These are phyloP conservation scores for Botia kubotai DNA, from an alignment of 2,797 vertebrate genomes.

Conservation along the genomic window DNA sequence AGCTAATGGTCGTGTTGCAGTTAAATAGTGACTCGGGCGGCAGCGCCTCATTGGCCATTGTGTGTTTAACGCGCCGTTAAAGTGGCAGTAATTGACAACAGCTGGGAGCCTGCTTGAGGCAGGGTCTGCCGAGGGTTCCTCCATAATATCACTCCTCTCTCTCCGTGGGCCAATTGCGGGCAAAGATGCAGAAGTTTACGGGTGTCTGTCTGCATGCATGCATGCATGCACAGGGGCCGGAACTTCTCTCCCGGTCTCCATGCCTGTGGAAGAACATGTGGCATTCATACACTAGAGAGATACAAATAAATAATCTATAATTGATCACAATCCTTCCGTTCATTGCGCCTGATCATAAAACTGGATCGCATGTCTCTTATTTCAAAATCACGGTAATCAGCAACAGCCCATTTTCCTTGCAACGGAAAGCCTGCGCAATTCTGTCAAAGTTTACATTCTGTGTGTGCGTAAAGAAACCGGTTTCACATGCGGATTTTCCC, in stretches of 20 bases:
- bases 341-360: not conserved
- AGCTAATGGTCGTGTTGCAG: conserved; percentile 52
- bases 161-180: conserved; percentile 57
- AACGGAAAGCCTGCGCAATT: not conserved
- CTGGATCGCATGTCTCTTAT: not conserved
- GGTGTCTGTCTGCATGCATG: conserved; percentile 46
- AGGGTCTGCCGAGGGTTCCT: conserved; percentile 50
- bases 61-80: conserved; percentile 61
- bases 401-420: not conserved
- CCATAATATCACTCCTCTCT: conserved; percentile 45
- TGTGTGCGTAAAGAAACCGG: not conserved
- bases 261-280: conserved; percentile 41
- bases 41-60: conserved; percentile 56
- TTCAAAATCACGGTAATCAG: conserved; percentile 5
- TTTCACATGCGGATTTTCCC: not conserved
- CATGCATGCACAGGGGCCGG: not conserved
- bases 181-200: conserved; percentile 52
- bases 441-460: too few relatives aligned
- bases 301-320: conserved; percentile 41
- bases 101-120: conserved; percentile 62
- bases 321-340: conserved; percentile 16
- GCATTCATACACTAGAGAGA: conserved; percentile 18
- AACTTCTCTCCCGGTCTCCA: conserved; percentile 23
- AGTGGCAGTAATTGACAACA: conserved; percentile 65
- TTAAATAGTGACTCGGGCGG: conserved; percentile 54